Conservation (phyloP, 2,888 invertebrate genomes). For the Serrognathus titanus region DNA sequence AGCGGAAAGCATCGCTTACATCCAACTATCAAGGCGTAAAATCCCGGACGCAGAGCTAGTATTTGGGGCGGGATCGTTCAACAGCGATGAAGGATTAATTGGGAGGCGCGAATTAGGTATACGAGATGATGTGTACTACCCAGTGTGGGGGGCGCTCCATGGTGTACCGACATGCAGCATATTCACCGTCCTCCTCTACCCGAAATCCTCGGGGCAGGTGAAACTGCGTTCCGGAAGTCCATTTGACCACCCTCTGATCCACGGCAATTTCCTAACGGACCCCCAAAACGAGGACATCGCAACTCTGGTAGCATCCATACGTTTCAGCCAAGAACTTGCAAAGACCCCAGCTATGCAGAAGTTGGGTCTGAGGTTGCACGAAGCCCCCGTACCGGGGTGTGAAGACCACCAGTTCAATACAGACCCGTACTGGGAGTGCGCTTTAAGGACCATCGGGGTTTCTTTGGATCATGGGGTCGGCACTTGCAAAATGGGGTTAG, state of each 20-base stretch:
- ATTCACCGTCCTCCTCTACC: slow-evolving; percentile 57
- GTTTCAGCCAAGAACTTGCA: slow-evolving; percentile 50
- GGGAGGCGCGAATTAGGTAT: slow-evolving; percentile 23
- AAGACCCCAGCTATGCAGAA: slow-evolving; percentile 50
- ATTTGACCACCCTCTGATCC: slow-evolving; percentile 56
- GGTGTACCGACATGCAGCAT: slow-evolving; percentile 51
- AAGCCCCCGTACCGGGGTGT: slow-evolving; percentile 51
- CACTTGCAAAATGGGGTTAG: slow-evolving; percentile 71
- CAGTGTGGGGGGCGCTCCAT: slow-evolving; percentile 46
- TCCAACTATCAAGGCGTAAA: slow-evolving; percentile 33
- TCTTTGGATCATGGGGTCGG: slow-evolving; percentile 45
- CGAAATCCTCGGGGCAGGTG: slow-evolving; percentile 54
- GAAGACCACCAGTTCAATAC: slow-evolving; percentile 51
- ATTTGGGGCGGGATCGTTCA: slow-evolving; percentile 56
- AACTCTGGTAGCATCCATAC: slow-evolving; percentile 55
- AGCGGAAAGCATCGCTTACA: slow-evolving; percentile 61
- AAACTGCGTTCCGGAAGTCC: slow-evolving; percentile 55
- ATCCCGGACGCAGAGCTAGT: slow-evolving; percentile 64
- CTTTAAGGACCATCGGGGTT: slow-evolving; percentile 44
- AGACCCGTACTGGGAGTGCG: slow-evolving; percentile 71
- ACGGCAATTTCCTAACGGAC: slow-evolving; percentile 57
- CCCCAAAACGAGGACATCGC: slow-evolving; percentile 48
- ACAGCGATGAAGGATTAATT: slow-evolving; percentile 53
- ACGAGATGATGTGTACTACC: slow-evolving; percentile 34
- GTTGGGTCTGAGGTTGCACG: slow-evolving; percentile 52